Evolutionary conservation across 2,888 invertebrate species (phyloP).

Genomic region (Trilocha varians): DNA sequence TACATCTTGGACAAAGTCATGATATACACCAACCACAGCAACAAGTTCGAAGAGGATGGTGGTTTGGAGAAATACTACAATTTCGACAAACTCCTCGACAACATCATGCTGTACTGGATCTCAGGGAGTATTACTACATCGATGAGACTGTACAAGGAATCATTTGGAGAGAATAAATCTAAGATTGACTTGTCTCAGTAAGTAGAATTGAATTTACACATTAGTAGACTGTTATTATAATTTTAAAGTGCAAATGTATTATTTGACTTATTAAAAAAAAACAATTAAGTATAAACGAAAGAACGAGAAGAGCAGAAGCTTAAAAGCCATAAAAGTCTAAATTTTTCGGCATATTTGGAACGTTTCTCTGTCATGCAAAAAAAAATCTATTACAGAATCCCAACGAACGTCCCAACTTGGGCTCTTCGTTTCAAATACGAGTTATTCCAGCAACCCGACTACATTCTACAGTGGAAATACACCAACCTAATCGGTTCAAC

Average conservation of each 20-base stretch:
- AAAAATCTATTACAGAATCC: constrained; percentile 65
- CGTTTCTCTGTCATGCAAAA: no score
- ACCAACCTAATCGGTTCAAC: constrained; percentile 78
- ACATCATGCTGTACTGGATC: constrained; percentile 71
- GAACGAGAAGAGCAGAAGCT: no score
- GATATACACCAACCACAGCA: constrained; percentile 75
- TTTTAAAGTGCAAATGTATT: no score
- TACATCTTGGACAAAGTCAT: constrained; percentile 91
- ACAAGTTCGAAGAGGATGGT: constrained; percentile 72
- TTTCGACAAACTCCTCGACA: constrained; percentile 57
- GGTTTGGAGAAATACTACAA: constrained; percentile 65
- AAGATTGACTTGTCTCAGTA: neutral
- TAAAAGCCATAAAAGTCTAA: no score
- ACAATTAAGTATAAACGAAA: no score
- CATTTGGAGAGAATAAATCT: constrained; percentile 19
- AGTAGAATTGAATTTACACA: no score
- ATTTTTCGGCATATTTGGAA: no score
- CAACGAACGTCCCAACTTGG: constrained; percentile 80
- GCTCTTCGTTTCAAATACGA: constrained; percentile 82
- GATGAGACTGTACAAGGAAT: constrained; percentile 77
- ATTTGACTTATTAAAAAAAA: no score
- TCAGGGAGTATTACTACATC: constrained; percentile 61
- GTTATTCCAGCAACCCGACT: constrained; percentile 73
- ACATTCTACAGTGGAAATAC: constrained; percentile 75
- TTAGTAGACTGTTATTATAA: no score